Base-by-base conservation (phyloP, 2,888 invertebrate species). In the Lasioglossum vierecki region DNA sequence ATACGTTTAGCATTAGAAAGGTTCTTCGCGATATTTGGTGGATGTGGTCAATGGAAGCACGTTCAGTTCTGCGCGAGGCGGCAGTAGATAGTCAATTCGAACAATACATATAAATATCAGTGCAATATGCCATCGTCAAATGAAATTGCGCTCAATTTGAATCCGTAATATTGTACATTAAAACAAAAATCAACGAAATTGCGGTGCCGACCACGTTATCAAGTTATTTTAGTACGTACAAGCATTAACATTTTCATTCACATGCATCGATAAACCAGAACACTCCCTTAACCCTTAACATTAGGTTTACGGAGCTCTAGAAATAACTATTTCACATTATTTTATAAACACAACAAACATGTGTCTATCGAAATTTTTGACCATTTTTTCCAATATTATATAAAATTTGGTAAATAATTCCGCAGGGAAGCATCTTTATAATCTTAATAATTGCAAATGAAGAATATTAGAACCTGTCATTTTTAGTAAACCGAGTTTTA, bases 71-170 rank as follows among this genome's bases (percentile, higher is more conserved):
- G n/a, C 22, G 57, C 9, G 11, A 11, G 57, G n/a, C 22, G n/a
- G 9, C n/a, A 57, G n/a, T 57, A 57, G n/a, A 57, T 57, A n/a
- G 11, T 57, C n/a, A 57, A 9, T 57, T n/a, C 8, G 57, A 57
- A 57, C 57, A 57, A 57, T 57, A 11, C n/a, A 57, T 57, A 57
- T 57, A 57, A n/a, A 57, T n/a, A 57, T n/a, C 57, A 57, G n/a
- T 57, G 57, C n/a, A 57, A n/a, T 11, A 4, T 4, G n/a, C n/a
- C 57, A 57, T 11, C 3, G 57, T 11, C 4, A n/a, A 57, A n/a
- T n/a, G 57, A 57, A 57, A 57, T 57, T 57, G 9, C 9, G n/a
- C 1, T 57, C 57, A n/a, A n/a, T 57, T 57, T 22, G 11, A 57
- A 57, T 57, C 0, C 57, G 11, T 26, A n/a, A n/a, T 57, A n/a